A percentile compares a stretch with the other conserved stretches of the same genome.
These are phyloP conservation scores for Drosophila lacicola DNA, from an alignment of 2,888 invertebrate genomes.

Conservation along the genomic window DNA sequence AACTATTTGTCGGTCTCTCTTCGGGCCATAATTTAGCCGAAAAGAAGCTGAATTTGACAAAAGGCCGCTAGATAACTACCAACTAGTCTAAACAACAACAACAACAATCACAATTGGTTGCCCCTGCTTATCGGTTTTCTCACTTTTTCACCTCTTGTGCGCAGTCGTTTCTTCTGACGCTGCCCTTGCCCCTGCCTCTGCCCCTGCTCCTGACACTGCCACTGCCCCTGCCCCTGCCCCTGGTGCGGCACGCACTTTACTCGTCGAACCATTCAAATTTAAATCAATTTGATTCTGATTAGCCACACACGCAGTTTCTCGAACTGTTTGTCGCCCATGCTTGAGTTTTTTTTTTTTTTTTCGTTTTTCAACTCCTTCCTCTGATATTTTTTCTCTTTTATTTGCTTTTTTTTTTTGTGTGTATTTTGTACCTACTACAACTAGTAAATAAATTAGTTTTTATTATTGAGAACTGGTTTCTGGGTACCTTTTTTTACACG, in stretches of 20 bases:
- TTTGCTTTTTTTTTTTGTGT: constrained; percentile 34
- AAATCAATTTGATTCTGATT: constrained; percentile 82
- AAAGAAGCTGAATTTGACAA: constrained; percentile 21
- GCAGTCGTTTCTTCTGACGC: constrained; percentile 1
- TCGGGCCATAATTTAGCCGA: constrained; percentile 19
- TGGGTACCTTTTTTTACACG: constrained; percentile 34
- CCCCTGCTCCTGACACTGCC: not conserved
- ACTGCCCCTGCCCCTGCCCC: not conserved
- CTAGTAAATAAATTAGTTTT: constrained; percentile 81
- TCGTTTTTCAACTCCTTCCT: constrained; percentile 17
- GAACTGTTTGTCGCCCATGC: constrained; percentile 49
- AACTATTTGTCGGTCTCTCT: constrained; percentile 10
- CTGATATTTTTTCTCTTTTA: constrained; percentile 16
- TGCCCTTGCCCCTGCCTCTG: not conserved
- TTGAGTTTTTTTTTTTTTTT: constrained; percentile 28
- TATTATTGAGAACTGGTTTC: constrained; percentile 77
- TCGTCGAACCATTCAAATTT: constrained; percentile 76
- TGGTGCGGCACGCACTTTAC: constrained; percentile 55
- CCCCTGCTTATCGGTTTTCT: constrained; percentile 57
- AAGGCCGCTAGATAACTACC: constrained; percentile 33
- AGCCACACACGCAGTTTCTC: constrained; percentile 79
- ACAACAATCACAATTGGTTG: constrained; percentile 30
- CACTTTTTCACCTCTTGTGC: constrained; percentile 43
- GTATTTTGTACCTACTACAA: constrained; percentile 72
- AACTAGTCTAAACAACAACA: constrained; percentile 27